Conservation (phyloP, 1,140 invertebrate genomes). For the Drosophila tani region DNA sequence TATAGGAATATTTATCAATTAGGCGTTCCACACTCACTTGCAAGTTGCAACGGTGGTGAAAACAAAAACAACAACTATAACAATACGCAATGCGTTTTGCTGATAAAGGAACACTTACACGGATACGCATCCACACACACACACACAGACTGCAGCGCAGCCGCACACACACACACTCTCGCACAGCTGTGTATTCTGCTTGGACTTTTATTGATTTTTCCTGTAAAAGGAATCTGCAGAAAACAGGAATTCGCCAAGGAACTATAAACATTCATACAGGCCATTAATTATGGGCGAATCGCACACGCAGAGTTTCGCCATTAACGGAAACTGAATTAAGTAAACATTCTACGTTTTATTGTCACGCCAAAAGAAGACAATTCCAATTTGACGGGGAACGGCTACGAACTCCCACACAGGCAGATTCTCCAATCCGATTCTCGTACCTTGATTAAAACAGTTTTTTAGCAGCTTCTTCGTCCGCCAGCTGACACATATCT, state of each 20-base stretch:
- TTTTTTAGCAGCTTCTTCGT: conserved; percentile 50
- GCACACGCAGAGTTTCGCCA: conserved; percentile 1
- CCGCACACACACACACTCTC: conserved; percentile 30
- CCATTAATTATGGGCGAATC: conserved; percentile 8
- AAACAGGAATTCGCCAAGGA: conserved; percentile 19
- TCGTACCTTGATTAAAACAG: conserved; percentile 61
- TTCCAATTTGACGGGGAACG: conserved; percentile 55
- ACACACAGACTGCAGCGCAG: conserved; percentile 36
- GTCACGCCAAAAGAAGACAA: conserved; percentile 49
- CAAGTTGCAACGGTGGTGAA: conserved; percentile 43
- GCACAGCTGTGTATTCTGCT: conserved; percentile 49
- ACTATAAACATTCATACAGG: conserved; percentile 16
- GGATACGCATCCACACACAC: conserved; percentile 19
- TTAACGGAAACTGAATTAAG: conserved; percentile 17
- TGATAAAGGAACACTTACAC: conserved; percentile 68
- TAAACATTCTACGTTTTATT: conserved; percentile 58
- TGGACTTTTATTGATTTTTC: conserved; percentile 80
- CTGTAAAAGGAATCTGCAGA: conserved; percentile 66
- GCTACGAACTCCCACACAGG: conserved; percentile 66
- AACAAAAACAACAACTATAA: conserved; percentile 18
- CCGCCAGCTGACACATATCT: conserved; percentile 47
- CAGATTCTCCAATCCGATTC: conserved; percentile 31
- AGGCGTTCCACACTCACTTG: conserved; percentile 69
- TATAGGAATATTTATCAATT: conserved; percentile 68
- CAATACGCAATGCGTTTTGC: conserved; percentile 23